Evolutionary conservation across 2,113 vertebrate genomes (phyloP).

Genomic region (Phalacrocorax carbo): DNA sequence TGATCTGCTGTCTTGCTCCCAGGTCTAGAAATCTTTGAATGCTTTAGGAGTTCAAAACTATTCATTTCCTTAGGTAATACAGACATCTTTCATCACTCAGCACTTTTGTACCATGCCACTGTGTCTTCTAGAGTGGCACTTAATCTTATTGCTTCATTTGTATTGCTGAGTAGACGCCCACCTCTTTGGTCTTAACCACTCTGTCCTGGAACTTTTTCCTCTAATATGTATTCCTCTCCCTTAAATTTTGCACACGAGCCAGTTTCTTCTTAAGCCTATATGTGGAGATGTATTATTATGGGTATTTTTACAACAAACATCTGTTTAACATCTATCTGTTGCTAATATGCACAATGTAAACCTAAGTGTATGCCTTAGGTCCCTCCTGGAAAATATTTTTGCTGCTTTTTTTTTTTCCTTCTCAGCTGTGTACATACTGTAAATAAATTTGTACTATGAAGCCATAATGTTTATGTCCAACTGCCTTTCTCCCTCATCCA

Average conservation of each 20-base stretch:
- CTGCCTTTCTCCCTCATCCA: neutral
- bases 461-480: neutral
- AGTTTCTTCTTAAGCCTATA: neutral
- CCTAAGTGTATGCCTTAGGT: neutral
- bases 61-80: neutral
- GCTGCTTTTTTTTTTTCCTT: neutral
- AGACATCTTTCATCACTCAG: neutral
- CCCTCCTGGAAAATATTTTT: neutral
- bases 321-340: slow-evolving; percentile 19
- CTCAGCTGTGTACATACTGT: neutral
- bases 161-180: neutral
- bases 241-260: neutral
- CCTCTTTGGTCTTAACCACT: neutral
- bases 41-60: neutral
- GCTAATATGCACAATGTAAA: neutral
- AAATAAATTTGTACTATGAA: slow-evolving; percentile 10
- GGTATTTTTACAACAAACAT: neutral
- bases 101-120: neutral
- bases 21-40: neutral
- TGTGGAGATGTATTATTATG: neutral
- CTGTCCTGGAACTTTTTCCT: neutral
- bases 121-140: neutral
- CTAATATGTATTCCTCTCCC: neutral
- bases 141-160: neutral
- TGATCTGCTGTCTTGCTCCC: neutral